A percentile compares a stretch with the other conserved stretches of the same genome.
Evolutionary conservation across 2,888 invertebrate species (phyloP).

Genomic region (Hipparchia semele): DNA sequence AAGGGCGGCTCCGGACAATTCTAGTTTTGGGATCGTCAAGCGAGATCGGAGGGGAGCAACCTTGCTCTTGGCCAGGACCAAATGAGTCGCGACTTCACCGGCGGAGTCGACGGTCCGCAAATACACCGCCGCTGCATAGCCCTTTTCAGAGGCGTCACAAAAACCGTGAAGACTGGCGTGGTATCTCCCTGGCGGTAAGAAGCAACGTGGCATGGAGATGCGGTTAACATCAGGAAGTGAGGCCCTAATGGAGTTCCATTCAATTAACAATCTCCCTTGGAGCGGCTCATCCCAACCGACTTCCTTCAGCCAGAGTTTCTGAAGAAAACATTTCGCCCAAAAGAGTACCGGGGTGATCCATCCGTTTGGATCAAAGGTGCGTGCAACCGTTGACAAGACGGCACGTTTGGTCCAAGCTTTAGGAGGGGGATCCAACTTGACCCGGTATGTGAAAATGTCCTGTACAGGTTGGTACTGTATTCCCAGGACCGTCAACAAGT

Average conservation of each 20-base stretch:
- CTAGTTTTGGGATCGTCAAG: conserved; percentile 30
- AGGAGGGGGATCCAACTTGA: not conserved
- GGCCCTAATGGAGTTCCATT: conserved; percentile 35
- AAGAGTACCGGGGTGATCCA: conserved; percentile 46
- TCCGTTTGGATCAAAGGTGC: conserved; percentile 32
- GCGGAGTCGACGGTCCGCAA: conserved; percentile 9
- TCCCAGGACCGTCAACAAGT: not conserved
- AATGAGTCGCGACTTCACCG: conserved; percentile 13
- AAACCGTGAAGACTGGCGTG: conserved; percentile 25
- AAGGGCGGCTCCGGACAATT: conserved; percentile 27
- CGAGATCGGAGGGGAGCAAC: conserved; percentile 28
- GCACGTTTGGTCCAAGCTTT: not conserved
- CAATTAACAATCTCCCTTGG: conserved; percentile 32
- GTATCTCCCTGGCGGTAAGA: not conserved
- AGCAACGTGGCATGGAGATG: not conserved
- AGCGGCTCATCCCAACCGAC: conserved; percentile 47
- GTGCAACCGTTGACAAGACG: not conserved
- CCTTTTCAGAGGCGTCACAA: conserved; percentile 32
- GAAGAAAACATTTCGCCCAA: conserved; percentile 46
- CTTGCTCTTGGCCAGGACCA: conserved; percentile 28
- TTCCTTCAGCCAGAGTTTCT: conserved; percentile 48
- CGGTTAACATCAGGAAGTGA: not conserved
- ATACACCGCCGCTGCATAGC: conserved; percentile 29
- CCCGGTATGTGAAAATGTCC: conserved; percentile 1
- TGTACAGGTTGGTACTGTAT: not conserved